Evolutionary conservation across 2,797 vertebrate species (phyloP), one percentile per base, ranked within the genome.

Genomic region (Fistularia commersonii): DNA sequence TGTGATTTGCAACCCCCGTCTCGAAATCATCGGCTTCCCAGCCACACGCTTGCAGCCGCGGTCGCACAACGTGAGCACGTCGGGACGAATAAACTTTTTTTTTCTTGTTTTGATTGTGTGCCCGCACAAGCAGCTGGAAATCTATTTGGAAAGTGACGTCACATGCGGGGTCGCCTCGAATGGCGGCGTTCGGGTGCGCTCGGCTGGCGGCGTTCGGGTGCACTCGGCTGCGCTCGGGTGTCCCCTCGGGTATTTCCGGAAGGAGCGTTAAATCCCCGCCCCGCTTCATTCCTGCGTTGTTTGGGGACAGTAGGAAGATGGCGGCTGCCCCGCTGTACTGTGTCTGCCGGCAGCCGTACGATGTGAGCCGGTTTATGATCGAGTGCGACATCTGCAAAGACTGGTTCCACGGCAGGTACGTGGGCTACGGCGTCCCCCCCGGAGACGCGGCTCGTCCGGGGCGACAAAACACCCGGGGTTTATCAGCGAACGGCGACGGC

Each of bases 341-440:
- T 87, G 93, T 98, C 87, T 98, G 95, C 92, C 94, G 95, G 91
- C 95, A 97, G 89, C 93, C 94, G 50, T 98, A 98, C 89, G 95
- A 98, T 72, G 95, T 97, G 85, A 96, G 83, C 91, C 95, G 95
- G 91, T 98, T 98, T 87, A 97, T 98, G 96, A 98, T 98, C 87
- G 95, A 98, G 82, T 98, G 96, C 81, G 95, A 98, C 86, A 91
- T 93, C 76, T 98, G 96, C 91, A 97, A 98, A 85, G 96, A 98
- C 90, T 98, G 96, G 96, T 98, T 98, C 85, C 96, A 97, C 74
- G 95, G 96, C 93, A 96, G 95, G 96, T 97, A 90, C 50, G 90
- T 74, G 8, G 67, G 56, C 14, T 54, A 49, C 13, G 1, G 11
- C 8, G 60, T 65, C 8, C 8, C 14, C 23, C 38, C 1, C 5